phyloP scores from a whole-genome alignment of 2,113 vertebrate genomes.

The Anhinga rufa region DNA sequence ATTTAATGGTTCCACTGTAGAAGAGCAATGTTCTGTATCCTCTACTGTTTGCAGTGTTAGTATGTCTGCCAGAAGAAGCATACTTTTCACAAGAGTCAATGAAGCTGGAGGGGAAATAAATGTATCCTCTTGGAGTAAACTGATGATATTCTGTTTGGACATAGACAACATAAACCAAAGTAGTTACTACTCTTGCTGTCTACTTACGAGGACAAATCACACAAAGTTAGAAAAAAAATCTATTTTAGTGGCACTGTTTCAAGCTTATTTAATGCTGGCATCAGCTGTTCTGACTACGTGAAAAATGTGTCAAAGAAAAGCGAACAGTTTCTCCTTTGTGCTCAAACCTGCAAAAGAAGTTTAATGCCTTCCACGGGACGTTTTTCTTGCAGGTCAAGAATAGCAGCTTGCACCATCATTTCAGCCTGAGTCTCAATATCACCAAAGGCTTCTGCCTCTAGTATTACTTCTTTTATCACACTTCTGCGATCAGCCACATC shows the following conservation, averaged over 20 bases:
- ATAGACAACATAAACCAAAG: constrained; percentile 12
- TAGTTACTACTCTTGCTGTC: not conserved
- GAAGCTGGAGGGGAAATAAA: constrained; percentile 69
- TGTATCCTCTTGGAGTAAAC: constrained; percentile 63
- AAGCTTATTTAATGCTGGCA: constrained; percentile 21
- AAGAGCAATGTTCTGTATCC: constrained; percentile 31
- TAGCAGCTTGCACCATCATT: constrained; percentile 80
- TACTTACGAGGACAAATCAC: constrained; percentile 13
- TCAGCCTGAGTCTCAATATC: constrained; percentile 80
- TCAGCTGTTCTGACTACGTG: not conserved
- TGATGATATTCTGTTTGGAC: constrained; percentile 70
- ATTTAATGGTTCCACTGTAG: constrained; percentile 41
- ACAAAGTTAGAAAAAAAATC: not conserved
- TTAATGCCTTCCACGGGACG: constrained; percentile 68
- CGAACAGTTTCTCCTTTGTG: not conserved
- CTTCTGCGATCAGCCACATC: constrained; percentile 67
- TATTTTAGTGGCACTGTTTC: not conserved
- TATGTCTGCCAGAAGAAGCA: constrained; percentile 74
- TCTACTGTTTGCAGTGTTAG: constrained; percentile 30
- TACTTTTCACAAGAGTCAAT: constrained; percentile 69
- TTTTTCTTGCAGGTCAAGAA: constrained; percentile 78
- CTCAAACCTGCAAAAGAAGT: constrained; percentile 77
- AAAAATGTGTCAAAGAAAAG: constrained; percentile 2
- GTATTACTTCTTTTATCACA: constrained; percentile 76
- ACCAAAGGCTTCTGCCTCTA: constrained; percentile 78